Percentiles rank a stretch among this genome's conserved stretches.
phyloP scores from a whole-genome alignment of 2,797 vertebrate species.

The Pseudomugil tenellus region DNA sequence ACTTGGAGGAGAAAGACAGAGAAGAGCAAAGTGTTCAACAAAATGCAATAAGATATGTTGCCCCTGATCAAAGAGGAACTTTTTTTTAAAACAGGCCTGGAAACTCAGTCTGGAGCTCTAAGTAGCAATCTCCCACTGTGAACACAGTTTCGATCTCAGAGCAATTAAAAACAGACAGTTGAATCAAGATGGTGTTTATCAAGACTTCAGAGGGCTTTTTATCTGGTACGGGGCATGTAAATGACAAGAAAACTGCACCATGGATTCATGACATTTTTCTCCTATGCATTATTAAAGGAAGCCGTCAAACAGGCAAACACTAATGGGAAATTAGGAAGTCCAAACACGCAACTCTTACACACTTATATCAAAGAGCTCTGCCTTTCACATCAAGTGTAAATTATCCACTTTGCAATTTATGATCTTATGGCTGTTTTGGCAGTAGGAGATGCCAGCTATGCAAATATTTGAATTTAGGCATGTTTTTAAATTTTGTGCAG shows the following conservation, averaged over 20 bases:
- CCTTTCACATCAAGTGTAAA: conserved; percentile 54
- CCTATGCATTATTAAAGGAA: conserved; percentile 64
- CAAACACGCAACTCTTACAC: conserved; percentile 61
- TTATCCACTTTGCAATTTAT: conserved; percentile 49
- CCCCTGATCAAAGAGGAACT: conserved; percentile 46
- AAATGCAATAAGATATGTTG: conserved; percentile 38
- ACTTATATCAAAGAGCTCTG: conserved; percentile 57
- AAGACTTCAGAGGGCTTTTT: conserved; percentile 59
- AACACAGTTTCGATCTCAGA: conserved; percentile 48
- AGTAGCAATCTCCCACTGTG: conserved; percentile 28
- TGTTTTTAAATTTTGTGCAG: conserved; percentile 17
- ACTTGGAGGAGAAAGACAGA: conserved; percentile 59
- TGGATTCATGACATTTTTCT: conserved; percentile 54
- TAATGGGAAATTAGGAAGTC: conserved; percentile 73
- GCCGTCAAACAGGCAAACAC: conserved; percentile 57
- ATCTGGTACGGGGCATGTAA: conserved; percentile 45
- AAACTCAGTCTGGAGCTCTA: conserved; percentile 38
- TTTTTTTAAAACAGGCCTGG: conserved; percentile 36
- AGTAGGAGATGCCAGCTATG: conserved; percentile 27
- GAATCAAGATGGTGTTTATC: conserved; percentile 62
- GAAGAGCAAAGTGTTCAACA: conserved; percentile 36
- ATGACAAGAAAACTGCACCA: conserved; percentile 51
- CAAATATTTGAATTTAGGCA: conserved; percentile 38
- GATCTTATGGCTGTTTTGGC: conserved; percentile 37
- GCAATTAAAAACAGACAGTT: conserved; percentile 60